phyloP scores from a whole-genome alignment of 2,888 invertebrate genomes.

The Conistra vaccinii region DNA sequence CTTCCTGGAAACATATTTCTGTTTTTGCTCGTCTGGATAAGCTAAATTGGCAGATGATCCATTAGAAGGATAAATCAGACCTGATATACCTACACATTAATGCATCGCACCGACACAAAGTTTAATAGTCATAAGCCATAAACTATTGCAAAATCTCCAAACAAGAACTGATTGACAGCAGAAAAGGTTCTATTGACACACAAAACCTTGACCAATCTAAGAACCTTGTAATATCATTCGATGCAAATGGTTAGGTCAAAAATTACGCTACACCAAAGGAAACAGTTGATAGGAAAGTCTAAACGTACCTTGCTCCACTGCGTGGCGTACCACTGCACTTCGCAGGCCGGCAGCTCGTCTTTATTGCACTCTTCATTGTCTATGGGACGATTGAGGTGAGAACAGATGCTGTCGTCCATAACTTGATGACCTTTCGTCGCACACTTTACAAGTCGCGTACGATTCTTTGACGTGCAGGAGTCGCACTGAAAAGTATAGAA shows the following conservation, averaged over 20 bases:
- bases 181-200: not conserved
- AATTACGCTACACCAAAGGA: not conserved
- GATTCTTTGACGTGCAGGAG: slow-evolving; percentile 93
- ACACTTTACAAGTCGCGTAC: slow-evolving; percentile 94
- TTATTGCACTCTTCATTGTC: slow-evolving; percentile 92
- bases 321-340: slow-evolving; percentile 96
- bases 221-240: not conserved
- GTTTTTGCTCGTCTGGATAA: not conserved
- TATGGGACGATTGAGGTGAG: slow-evolving; percentile 91
- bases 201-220: not conserved
- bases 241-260: not conserved
- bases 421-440: slow-evolving; percentile 93
- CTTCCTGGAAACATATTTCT: not conserved
- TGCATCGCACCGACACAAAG: not conserved
- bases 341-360: slow-evolving; percentile 91
- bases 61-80: not conserved
- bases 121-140: not conserved
- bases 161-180: too few species aligned
- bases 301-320: slow-evolving; percentile 97
- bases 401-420: slow-evolving; percentile 93
- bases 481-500: slow-evolving; percentile 91
- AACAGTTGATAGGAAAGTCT: not conserved
- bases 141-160: not conserved
- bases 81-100: too few species aligned
- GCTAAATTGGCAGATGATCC: not conserved